Percentiles rank a stretch among this genome's conserved stretches.
These are phyloP conservation scores for Plagiodera versicolora DNA, from an alignment of 2,888 invertebrate species.

Conservation along the genomic window DNA sequence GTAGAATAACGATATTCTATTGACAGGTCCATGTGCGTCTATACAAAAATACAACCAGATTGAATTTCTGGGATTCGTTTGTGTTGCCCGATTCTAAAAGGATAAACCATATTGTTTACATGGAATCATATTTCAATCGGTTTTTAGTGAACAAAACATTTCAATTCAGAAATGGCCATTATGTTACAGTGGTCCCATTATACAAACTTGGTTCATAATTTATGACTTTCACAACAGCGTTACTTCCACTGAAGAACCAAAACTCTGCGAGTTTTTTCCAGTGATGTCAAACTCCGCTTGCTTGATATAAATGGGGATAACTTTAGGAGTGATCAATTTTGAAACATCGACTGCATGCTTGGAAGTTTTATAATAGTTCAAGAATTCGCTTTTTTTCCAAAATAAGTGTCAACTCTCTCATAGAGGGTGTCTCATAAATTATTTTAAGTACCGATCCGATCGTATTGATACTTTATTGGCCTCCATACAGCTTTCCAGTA, in stretches of 20 bases:
- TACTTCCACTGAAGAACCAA: slow-evolving; percentile 13
- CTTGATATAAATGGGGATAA: slow-evolving; percentile 35
- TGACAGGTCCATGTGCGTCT: too few relatives aligned
- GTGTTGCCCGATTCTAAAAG: too few relatives aligned
- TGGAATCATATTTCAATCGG: not conserved
- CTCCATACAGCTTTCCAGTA: too few relatives aligned
- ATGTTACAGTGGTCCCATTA: slow-evolving; percentile 16
- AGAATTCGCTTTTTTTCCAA: not conserved
- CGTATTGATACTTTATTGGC: too few relatives aligned
- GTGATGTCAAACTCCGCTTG: slow-evolving; percentile 21
- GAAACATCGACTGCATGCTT: slow-evolving; percentile 25
- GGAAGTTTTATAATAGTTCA: slow-evolving; percentile 24
- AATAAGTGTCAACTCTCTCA: not conserved
- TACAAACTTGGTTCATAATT: slow-evolving; percentile 28
- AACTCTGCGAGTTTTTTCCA: slow-evolving; percentile 25
- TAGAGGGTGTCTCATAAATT: too few relatives aligned
- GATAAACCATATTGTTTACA: not conserved
- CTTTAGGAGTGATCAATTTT: slow-evolving; percentile 37
- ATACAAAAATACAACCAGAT: too few relatives aligned
- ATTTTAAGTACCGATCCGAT: too few relatives aligned
- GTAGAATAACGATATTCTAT: too few relatives aligned
- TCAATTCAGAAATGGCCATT: slow-evolving; percentile 9
- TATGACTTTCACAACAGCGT: slow-evolving; percentile 9
- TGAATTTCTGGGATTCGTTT: too few relatives aligned
- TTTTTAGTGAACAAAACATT: slow-evolving; percentile 5